Percentiles rank a stretch among this genome's conserved stretches.
phyloP scores from a whole-genome alignment of 2,113 vertebrate genomes.

The Calypte anna region DNA sequence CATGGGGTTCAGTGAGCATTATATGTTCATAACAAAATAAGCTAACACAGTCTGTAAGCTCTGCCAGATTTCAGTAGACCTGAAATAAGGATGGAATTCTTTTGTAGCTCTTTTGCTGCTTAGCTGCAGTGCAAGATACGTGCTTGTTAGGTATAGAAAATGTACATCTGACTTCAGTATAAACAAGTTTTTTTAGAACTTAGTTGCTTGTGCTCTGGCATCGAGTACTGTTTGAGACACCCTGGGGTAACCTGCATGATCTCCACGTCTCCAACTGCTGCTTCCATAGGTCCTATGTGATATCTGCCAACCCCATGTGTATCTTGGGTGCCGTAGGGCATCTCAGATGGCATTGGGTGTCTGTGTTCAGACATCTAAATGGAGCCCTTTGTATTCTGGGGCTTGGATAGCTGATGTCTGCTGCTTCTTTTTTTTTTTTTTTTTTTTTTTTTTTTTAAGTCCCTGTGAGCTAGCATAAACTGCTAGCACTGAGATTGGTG shows the following conservation, averaged over 20 bases:
- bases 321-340: constrained; percentile 19
- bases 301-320: not conserved
- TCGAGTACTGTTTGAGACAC: not conserved
- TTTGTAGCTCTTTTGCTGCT: constrained; percentile 19
- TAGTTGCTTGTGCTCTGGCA: not conserved
- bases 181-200: not conserved
- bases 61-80: constrained; percentile 38
- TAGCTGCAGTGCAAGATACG: not conserved
- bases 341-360: not conserved
- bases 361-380: not conserved
- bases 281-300: not conserved
- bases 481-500: not conserved
- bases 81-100: not conserved
- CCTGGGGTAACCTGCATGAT: not conserved
- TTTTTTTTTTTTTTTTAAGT: not conserved
- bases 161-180: not conserved
- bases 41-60: constrained; percentile 39
- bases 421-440: not conserved
- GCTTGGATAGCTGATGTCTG: not conserved
- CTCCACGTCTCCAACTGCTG: not conserved
- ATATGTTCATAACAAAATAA: constrained; percentile 40
- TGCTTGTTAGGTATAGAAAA: not conserved
- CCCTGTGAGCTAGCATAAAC: not conserved
- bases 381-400: constrained; percentile 39
- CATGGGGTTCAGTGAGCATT: constrained; percentile 44